phyloP scores from a whole-genome alignment of 2,888 invertebrate genomes.

The Branchipolynoe longqiensis region DNA sequence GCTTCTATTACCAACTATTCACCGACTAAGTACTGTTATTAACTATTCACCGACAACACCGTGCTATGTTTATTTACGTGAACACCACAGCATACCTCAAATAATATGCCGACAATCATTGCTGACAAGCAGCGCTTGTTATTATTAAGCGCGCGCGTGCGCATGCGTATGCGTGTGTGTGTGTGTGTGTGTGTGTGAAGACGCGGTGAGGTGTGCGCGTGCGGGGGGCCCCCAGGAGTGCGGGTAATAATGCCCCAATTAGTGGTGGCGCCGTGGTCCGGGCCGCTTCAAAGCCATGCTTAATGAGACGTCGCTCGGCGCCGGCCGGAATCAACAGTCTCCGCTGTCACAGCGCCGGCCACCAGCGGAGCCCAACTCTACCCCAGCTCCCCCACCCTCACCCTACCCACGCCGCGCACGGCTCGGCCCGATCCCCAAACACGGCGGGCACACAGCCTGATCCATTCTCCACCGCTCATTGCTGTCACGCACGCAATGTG shows the following conservation, averaged over 20 bases:
- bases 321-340: slow-evolving; percentile 45
- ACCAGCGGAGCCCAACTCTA: neutral
- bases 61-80: too few species aligned
- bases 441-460: too few species aligned
- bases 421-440: too few species aligned
- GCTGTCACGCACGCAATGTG: too few species aligned
- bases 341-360: neutral
- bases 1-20: too few species aligned
- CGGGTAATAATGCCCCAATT: slow-evolving; percentile 49
- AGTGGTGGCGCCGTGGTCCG: slow-evolving; percentile 8
- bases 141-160: too few species aligned
- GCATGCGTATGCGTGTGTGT: neutral
- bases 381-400: neutral
- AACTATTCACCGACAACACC: too few species aligned
- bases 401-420: neutral
- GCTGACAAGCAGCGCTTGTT: too few species aligned
- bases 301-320: slow-evolving; percentile 35
- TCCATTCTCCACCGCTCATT: too few species aligned
- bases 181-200: neutral
- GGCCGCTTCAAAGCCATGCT: slow-evolving; percentile 26
- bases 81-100: too few species aligned
- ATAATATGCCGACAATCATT: too few species aligned
- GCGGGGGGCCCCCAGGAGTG: slow-evolving; percentile 8
- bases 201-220: neutral
- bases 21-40: too few species aligned